phyloP scores from a whole-genome alignment of 2,797 vertebrate genomes.

The Typhlichthys subterraneus region DNA sequence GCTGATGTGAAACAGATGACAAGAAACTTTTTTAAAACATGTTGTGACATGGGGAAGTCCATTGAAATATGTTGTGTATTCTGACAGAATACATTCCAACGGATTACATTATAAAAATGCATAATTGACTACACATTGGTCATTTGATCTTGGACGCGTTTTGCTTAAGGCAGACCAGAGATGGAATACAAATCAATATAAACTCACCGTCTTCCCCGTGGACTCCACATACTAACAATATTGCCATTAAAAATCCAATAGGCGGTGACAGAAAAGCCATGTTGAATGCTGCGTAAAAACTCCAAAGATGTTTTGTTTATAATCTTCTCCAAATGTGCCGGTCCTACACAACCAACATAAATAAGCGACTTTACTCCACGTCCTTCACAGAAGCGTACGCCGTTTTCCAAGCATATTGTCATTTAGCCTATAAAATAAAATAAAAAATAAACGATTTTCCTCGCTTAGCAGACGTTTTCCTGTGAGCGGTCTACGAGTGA shows the following conservation, averaged over 20 bases:
- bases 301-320: slow-evolving; percentile 26
- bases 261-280: slow-evolving; percentile 85
- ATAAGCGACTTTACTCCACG: slow-evolving; percentile 37
- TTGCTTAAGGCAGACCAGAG: background rate
- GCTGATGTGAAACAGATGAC: slow-evolving; percentile 31
- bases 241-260: slow-evolving; percentile 82
- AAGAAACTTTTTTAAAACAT: background rate
- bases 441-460: background rate
- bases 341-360: slow-evolving; percentile 19
- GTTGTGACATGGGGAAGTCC: background rate
- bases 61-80: no score
- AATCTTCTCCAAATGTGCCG: slow-evolving; percentile 24
- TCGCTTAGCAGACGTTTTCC: slow-evolving; percentile 1
- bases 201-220: slow-evolving; percentile 84
- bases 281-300: slow-evolving; percentile 50
- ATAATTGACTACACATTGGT: no score
- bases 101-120: background rate
- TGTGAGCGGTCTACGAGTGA: background rate
- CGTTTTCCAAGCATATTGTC: slow-evolving; percentile 44
- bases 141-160: background rate
- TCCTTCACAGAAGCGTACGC: slow-evolving; percentile 40
- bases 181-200: slow-evolving; percentile 25
- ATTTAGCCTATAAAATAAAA: slow-evolving; percentile 2
- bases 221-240: slow-evolving; percentile 73
- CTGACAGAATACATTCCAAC: background rate